These are phyloP conservation scores for Choloepus didactylus DNA, from an alignment of 2,797 vertebrate species.

Conservation along the genomic window DNA sequence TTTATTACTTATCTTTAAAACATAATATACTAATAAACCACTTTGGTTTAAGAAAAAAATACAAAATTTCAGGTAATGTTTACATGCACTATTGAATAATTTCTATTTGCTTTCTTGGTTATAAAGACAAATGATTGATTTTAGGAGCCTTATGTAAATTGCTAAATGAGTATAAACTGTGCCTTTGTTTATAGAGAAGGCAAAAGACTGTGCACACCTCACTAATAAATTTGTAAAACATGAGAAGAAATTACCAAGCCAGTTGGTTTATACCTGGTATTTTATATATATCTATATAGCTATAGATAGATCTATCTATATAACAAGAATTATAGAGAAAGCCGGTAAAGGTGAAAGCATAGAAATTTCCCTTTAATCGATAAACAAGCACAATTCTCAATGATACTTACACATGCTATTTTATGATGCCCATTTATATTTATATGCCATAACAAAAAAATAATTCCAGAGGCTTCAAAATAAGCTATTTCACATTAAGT, in stretches of 20 bases:
- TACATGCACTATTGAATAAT: not conserved
- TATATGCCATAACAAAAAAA: conserved; percentile 43
- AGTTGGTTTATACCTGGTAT: not conserved
- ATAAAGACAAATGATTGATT: not conserved
- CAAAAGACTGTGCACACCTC: not conserved
- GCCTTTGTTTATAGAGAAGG: not conserved
- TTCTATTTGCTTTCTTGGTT: not conserved
- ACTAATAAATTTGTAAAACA: not conserved
- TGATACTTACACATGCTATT: not conserved
- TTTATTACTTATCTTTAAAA: conserved; percentile 13
- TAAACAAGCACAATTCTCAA: not conserved
- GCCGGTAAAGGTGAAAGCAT: not conserved
- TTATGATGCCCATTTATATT: not conserved
- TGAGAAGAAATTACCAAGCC: not conserved
- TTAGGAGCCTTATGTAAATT: not conserved
- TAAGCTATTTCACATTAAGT: not conserved
- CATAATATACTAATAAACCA: not conserved
- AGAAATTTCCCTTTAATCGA: not conserved
- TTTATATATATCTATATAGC: not conserved
- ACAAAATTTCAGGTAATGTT: not conserved
- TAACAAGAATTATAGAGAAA: not conserved
- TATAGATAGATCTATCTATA: not conserved
- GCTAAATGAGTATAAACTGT: not conserved
- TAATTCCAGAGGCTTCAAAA: conserved; percentile 3
- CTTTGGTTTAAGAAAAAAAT: conserved; percentile 15